Evolutionary conservation across 2,888 invertebrate species (phyloP), one percentile per base, ranked within the genome.

Genomic region (Campoplex nolae): DNA sequence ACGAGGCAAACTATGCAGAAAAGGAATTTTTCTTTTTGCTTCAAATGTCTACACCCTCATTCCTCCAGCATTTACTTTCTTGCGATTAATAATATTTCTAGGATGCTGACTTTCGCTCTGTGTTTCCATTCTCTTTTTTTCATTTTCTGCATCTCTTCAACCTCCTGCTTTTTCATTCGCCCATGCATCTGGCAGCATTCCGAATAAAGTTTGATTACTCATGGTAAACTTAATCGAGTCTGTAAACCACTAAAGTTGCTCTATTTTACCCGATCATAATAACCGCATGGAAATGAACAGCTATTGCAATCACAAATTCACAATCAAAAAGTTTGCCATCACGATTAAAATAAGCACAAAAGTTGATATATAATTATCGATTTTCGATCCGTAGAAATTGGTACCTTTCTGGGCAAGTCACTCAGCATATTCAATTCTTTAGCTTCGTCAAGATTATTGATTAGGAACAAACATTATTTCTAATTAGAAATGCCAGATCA

Each of bases 191-290:
- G 45, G 18, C 56, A 54, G 74, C n/a, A 68, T 79, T 79, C 58
- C 67, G 67, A 78, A 79, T 84, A 58, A 74, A 84, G 74, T 84
- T 79, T 74, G 56, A 83, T 83, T 83, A 70, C 79, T 74, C 84
- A 32, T 68, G 38, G 67, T 38, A 32, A 83, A 73, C 68, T 68
- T 68, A 48, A 79, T 84, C 84, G 78, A 65, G 71, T 79, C 84
- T 32, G 67, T 51, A 56, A 18, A 56, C 73, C 67, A 79, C 67
- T 74, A 58, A 9, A 67, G 35, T 38, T 38, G 35, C 45, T 56
- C 67, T 28, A 8, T 65, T 51, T 65, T 16, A 16, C 11, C 11
- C 9, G 51, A 74, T 58, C 58, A 62, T 71, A 62, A 80, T 80
- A 73, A 62, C 56, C 71, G 54, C 18, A 18, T 54, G 32, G 70